These are phyloP conservation scores for Scrobipalpa costella DNA, from an alignment of 2,888 invertebrate genomes.

Conservation along the genomic window DNA sequence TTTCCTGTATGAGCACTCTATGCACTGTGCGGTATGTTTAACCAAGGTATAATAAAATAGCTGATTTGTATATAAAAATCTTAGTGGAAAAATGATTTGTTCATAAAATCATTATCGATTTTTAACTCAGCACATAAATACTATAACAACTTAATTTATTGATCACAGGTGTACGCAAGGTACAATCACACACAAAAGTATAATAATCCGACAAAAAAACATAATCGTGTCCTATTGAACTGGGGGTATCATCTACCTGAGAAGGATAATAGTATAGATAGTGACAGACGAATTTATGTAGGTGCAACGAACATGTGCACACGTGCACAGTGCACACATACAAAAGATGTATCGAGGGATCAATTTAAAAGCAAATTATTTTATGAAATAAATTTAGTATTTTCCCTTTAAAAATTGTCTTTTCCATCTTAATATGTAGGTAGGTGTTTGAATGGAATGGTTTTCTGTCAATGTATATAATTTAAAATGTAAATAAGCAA, in stretches of 20 bases:
- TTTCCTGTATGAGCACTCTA: too few relatives aligned
- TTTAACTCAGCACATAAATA: background rate
- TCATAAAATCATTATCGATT: background rate
- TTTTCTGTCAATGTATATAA: too few relatives aligned
- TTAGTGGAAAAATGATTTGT: too few relatives aligned
- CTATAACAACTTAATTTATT: background rate
- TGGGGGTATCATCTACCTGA: slow-evolving; percentile 16
- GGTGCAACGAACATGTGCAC: background rate
- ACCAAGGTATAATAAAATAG: too few relatives aligned
- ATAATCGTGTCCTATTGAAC: background rate
- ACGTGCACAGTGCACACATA: background rate
- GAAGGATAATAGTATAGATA: slow-evolving; percentile 3
- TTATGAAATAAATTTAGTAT: background rate
- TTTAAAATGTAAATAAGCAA: too few relatives aligned
- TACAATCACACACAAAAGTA: slow-evolving; percentile 11
- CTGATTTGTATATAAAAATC: too few relatives aligned
- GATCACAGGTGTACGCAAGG: slow-evolving; percentile 19
- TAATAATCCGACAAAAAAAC: slow-evolving; percentile 2
- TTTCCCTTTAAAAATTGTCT: too few relatives aligned
- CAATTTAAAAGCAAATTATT: background rate
- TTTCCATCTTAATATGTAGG: too few relatives aligned
- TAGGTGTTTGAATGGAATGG: too few relatives aligned
- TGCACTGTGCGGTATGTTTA: too few relatives aligned
- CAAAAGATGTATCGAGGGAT: background rate
- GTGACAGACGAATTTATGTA: slow-evolving; percentile 20